Conservation (phyloP, 2,113 vertebrate species). For the Chloroceryle aenea region DNA sequence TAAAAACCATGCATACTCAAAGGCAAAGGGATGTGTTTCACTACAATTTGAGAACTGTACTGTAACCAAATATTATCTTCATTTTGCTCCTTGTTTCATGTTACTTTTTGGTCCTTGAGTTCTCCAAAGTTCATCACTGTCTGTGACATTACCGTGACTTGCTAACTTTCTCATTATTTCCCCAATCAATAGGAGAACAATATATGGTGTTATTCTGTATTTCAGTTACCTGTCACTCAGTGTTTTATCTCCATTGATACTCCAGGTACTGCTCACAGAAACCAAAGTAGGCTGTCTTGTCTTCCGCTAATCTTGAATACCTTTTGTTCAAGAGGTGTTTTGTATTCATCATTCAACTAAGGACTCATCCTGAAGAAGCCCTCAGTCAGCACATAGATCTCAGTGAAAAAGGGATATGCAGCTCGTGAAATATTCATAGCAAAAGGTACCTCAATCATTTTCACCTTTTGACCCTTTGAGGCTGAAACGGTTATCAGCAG, state of each 20-base stretch:
- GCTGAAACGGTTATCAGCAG: constrained; percentile 47
- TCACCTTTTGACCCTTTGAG: constrained; percentile 86
- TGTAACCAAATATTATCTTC: constrained; percentile 95
- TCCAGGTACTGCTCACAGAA: constrained; percentile 83
- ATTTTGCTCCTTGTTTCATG: constrained; percentile 92
- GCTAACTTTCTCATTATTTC: constrained; percentile 82
- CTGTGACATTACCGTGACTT: constrained; percentile 78
- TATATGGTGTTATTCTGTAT: constrained; percentile 85
- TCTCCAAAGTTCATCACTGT: constrained; percentile 80
- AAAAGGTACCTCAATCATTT: constrained; percentile 79
- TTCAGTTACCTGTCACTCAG: constrained; percentile 83
- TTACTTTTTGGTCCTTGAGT: constrained; percentile 88
- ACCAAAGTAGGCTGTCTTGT: constrained; percentile 88
- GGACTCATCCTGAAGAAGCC: constrained; percentile 90
- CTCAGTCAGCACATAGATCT: constrained; percentile 85
- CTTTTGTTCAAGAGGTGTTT: constrained; percentile 89
- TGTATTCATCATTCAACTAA: constrained; percentile 93
- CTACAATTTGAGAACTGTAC: constrained; percentile 85
- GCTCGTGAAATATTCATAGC: constrained; percentile 88
- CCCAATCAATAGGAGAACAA: constrained; percentile 87
- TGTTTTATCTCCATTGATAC: constrained; percentile 87
- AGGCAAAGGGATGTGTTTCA: constrained; percentile 88
- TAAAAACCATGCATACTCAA: constrained; percentile 86
- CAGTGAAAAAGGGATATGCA: constrained; percentile 83
- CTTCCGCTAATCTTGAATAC: constrained; percentile 87